Base-by-base conservation (phyloP, 2,113 vertebrate species). In the Columba janthina region DNA sequence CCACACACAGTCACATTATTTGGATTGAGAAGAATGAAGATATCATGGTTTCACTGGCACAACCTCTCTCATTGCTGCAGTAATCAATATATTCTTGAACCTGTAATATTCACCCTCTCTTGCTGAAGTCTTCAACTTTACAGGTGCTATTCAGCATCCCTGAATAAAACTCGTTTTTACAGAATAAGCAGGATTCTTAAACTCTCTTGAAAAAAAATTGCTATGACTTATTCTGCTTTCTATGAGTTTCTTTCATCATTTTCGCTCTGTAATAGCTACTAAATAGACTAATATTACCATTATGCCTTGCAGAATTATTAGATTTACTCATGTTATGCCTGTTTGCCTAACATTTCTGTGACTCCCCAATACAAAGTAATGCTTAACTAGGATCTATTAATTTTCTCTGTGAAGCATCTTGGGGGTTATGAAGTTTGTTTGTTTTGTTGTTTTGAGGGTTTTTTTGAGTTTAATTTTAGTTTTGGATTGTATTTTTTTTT, bases 61-160 rank as follows among this genome's bases (percentile, higher is more conserved):
- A 60, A 28, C n/a, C 57, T 74, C 58, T 88, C 46, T 84, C 0
- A 0, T 81, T 0, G 0, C 61, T 90, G 50, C n/a, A 81, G 40
- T 75, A 80, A 84, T 90, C 78, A 76, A 66, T 88, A 79, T 17
- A 10, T 91, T 88, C 44, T 93, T 79, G 71, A 78, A 93, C 40
- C 32, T 90, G 62, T 73, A 57, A 84, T 81, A 93, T 83, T 88
- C 51, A 74, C 71, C 71, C n/a, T 74, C 22, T 85, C 60, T 31
- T 44, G 25, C 60, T 65, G 71, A 46, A 60, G 29, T 64, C n/a
- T 73, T 62, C 34, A 62, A 26, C 26, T 74, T 90, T 78, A 69
- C 25, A 81, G 60, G 48, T 86, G n/a, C 32, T 92, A n/a, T 89
- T 92, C 57, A 67, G 34, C 25, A 69, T 38, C 62, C 69, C 65